A percentile compares a stretch with the other conserved stretches of the same genome.
These are phyloP conservation scores for Graphium colonna DNA, from an alignment of 2,888 invertebrate species.

Conservation along the genomic window DNA sequence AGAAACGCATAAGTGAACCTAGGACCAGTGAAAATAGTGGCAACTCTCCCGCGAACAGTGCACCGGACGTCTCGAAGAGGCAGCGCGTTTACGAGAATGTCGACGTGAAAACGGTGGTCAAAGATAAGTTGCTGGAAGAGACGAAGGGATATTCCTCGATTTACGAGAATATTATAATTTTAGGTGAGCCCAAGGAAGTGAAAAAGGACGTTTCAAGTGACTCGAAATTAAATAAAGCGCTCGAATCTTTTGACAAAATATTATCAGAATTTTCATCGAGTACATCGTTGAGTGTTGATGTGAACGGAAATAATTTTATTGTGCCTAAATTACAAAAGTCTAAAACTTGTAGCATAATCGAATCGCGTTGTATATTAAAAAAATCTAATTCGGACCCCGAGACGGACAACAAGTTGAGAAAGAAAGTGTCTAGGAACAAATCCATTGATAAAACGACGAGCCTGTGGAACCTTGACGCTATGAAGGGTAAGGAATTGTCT, in stretches of 20 bases:
- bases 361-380: slow-evolving; percentile 84
- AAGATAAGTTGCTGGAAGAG: slow-evolving; percentile 55
- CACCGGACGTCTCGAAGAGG: slow-evolving; percentile 45
- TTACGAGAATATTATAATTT: slow-evolving; percentile 72
- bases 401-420: slow-evolving; percentile 50
- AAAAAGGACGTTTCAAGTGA: slow-evolving; percentile 39
- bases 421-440: slow-evolving; percentile 65
- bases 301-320: slow-evolving; percentile 51
- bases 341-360: slow-evolving; percentile 85
- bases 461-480: slow-evolving; percentile 80
- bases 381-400: slow-evolving; percentile 76
- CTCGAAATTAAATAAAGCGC: slow-evolving; percentile 66
- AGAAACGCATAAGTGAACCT: slow-evolving; percentile 68
- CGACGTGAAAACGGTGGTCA: slow-evolving; percentile 34
- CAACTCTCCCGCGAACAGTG: slow-evolving; percentile 45
- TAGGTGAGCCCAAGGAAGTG: slow-evolving; percentile 44
- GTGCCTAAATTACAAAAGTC: slow-evolving; percentile 84
- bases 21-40: slow-evolving; percentile 53
- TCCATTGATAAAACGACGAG: slow-evolving; percentile 79
- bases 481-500: slow-evolving; percentile 73
- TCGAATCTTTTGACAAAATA: slow-evolving; percentile 75
- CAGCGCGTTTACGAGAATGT: slow-evolving; percentile 70
- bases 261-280: slow-evolving; percentile 63
- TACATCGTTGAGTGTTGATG: slow-evolving; percentile 46
- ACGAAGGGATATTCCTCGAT: slow-evolving; percentile 69